Base-by-base conservation (phyloP, 2,888 invertebrate species). In the Empis livida region DNA sequence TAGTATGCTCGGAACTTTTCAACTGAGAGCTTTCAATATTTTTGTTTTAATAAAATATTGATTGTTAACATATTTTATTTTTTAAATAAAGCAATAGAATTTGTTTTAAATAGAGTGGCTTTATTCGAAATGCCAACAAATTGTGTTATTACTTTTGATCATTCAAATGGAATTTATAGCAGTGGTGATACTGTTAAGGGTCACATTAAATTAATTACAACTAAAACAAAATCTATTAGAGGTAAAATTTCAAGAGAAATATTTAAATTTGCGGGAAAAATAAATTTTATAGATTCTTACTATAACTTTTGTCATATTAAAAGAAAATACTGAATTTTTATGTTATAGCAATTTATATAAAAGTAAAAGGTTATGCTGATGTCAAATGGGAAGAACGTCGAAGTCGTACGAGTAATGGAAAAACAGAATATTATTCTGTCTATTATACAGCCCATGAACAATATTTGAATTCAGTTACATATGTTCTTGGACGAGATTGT, bases 341-440 rank as follows among this genome's bases (percentile, higher is more conserved):
- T 20, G 27, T 14, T 27, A n/a, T 46, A 64, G 64, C 64, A 35
- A 62, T 64, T 37, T 62, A 60, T 49, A 64, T 64, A 11, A 64
- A 62, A 1, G 53, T 64, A 15, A 64, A 64, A 52, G 64, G 64
- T 20, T 64, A 64, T 55, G 64, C 64, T 16, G 63, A 62, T 55
- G 65, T 64, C 37, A 64, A 62, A 45, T 64, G 64, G 64, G 62
- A 63, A 10, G 43, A 43, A 20, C 2, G 9, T 8, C 8, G 9
- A 27, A 27, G 23, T 8, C 20, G 35, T 13, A 39, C 31, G 30
- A 15, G 43, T 11, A 38, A 44, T 15, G 42, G 14, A 35, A 61
- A 63, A 55, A 64, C 59, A 47, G 61, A 62, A 52, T 56, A 55
- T 47, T 27, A 27, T n/a, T 3, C 44, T 2, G 30, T 27, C 27